Base-by-base conservation (phyloP, 2,113 vertebrate species). In the Cinclus cinclus region DNA sequence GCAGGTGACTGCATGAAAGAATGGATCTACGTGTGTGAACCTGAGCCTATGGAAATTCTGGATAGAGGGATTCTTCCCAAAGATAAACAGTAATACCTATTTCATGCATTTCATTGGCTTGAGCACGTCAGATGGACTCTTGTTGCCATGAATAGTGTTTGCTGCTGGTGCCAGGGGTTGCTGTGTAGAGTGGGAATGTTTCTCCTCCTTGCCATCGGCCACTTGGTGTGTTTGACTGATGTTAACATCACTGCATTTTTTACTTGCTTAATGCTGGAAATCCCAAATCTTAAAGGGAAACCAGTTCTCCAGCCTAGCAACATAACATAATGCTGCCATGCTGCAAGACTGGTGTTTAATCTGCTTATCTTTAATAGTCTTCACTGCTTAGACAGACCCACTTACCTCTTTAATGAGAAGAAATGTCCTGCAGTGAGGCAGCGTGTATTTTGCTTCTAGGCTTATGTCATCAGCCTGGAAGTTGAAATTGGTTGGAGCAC, bases 341-440 rank as follows among this genome's bases (percentile, higher is more conserved):
- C 80, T 91, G 85, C 84, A 96, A 82, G 86, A 35, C 76, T 79
- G 16, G 78, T 81, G 90, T 97, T 97, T 96, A 95, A 96, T 97
- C 93, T 96, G 91, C 88, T 95, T 97, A 87, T 86, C 94, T 94
- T 67, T 91, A 97, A 92, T 82, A 90, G 95, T 90, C 96, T 91
- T 71, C 81, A 22, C 86, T 88, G 92, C 94, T 92, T 95, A 75
- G 92, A 78, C 90, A 95, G 94, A 88, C 92, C 93, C 96, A 91
- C 90, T 95, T 97, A 87, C 93, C 94, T 95, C 91, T 97, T 93
- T 96, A 95, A 97, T 96, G 95, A 97, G 96, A 87, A 94, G 91
- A 90, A 95, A 87, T 89, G 82, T 94, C 94, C 94, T 71, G 80
- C 94, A 78, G 96, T 37, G 96, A 96, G 74, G 83, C 94, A 95